Base-by-base conservation (phyloP, 2,797 vertebrate genomes). In the Taenioides sp. region DNA sequence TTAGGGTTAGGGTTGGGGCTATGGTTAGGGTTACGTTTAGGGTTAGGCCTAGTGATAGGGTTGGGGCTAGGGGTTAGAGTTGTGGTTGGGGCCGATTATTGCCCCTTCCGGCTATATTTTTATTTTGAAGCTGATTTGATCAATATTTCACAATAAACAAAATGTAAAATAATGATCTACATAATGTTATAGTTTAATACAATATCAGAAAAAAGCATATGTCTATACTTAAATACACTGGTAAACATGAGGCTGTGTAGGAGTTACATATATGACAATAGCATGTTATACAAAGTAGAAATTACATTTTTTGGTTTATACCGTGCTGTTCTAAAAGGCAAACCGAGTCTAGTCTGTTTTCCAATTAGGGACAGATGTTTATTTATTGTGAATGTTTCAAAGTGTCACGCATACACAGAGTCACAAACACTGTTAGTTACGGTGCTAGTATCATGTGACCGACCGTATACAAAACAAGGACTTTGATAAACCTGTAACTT, bases 401-500 rank as follows among this genome's bases (percentile, higher is more conserved):
- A 2, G 47, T 62, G n/a, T 23, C 40, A 67, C n/a, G 69, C 2
- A 70, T 27, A 65, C 10, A 60, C 23, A 61, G 16, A 34, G 61
- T 63, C 34, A 43, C n/a, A 49, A 14, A 37, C 55, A 14, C 22
- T 17, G 37, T 72, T 71, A 59, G 65, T 61, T 43, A 71, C 71
- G 27, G 67, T 67, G 64, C 23, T 61, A n/a, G 20, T 9, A 25
- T 70, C 74, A 78, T 70, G 63, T 76, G 78, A 83, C 73, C 20
- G 76, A 83, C 73, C 25, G 9, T 59, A 40, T 50, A 64, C 10
- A n/a, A 7, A 22, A 22, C 17, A 6, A 59, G 10, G 57, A 27
- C 12, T 59, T 59, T 18, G 27, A 17, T 17, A 28, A 59, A 28
- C 25, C 3, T 59, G 23, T 59, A 23, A 57, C 52, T 22, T 22